Evolutionary conservation across 1,140 invertebrate genomes (phyloP), one percentile per base, ranked within the genome.

Genomic region (Thaumatotibia leucotreta): DNA sequence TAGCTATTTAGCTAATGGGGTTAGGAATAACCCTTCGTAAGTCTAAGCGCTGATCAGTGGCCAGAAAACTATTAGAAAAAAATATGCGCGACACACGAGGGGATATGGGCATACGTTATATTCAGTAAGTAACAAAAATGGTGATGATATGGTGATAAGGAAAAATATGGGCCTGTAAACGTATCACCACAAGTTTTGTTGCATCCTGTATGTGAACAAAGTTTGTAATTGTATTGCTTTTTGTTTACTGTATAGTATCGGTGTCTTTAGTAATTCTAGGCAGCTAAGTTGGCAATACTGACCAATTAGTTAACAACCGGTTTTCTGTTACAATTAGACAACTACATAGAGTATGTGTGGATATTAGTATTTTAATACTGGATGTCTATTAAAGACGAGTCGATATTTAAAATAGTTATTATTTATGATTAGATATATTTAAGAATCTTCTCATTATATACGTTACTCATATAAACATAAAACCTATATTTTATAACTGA

Each of bases 241-340:
- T 35, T 23, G 14, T 63, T 58, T 23, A 58, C 52, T 58, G 27
- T 58, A 58, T 29, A 31, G 50, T n/a, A 63, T 63, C 33, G 31
- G n/a, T 63, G 61, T 63, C 10, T 63, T 35, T 35, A 33, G 33
- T 63, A 63, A 22, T 58, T 14, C n/a, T 58, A 58, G 52, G 52
- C 52, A 58, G 52, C 52, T 58, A 58, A 45, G 39, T 45, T 58
- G 52, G 52, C 17, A 29, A 24, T 54, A 54, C 50, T 27, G 52
- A 58, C 52, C 52, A 58, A 58, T 58, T 58, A 58, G 52, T 58
- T 58, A 58, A 23, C 2, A 24, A 58, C 52, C 52, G 52, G 52
- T 58, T 58, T 58, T 58, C n/a, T 14, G 23, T 58, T 58, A 5
- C 11, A 29, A 31, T 24, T 58, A 27, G 24, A 8, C 14, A 11